phyloP scores from a whole-genome alignment of 2,113 vertebrate genomes.

The Telmatochromis bifrenatus region DNA sequence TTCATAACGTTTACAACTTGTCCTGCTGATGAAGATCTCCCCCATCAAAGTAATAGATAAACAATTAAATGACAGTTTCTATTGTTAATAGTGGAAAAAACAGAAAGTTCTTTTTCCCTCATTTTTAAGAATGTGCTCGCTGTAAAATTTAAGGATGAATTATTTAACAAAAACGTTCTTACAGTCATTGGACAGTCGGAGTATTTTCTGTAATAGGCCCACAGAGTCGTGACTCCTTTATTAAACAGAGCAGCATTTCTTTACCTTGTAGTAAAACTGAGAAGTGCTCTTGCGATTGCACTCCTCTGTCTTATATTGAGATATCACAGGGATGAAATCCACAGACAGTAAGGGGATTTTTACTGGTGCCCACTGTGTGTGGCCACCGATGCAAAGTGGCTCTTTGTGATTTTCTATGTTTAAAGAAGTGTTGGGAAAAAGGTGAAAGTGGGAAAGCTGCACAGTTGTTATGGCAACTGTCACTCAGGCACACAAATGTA shows the following conservation, averaged over 20 bases:
- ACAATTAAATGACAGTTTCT: not conserved
- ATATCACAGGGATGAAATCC: not conserved
- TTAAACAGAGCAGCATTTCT: not conserved
- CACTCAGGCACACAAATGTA: not conserved
- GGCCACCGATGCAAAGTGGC: rapidly evolving
- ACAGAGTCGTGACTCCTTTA: not conserved
- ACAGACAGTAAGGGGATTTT: not conserved
- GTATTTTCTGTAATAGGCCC: not conserved
- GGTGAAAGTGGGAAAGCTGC: not conserved
- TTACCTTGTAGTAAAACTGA: not conserved
- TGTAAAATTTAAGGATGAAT: not conserved
- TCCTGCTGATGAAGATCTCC: not conserved
- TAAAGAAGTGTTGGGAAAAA: not conserved
- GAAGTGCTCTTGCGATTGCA: not conserved
- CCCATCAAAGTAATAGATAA: not conserved
- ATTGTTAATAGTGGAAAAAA: not conserved
- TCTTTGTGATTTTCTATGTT: not conserved
- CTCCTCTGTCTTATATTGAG: not conserved
- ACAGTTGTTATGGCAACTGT: not conserved
- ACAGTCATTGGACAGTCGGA: not conserved
- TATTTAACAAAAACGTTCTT: not conserved
- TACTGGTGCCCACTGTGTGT: not conserved
- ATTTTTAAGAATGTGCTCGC: not conserved
- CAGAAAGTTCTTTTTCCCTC: not conserved
- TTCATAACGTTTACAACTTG: not conserved